Base-by-base conservation (phyloP, 2,113 vertebrate species). In the Hoplias malabaricus region DNA sequence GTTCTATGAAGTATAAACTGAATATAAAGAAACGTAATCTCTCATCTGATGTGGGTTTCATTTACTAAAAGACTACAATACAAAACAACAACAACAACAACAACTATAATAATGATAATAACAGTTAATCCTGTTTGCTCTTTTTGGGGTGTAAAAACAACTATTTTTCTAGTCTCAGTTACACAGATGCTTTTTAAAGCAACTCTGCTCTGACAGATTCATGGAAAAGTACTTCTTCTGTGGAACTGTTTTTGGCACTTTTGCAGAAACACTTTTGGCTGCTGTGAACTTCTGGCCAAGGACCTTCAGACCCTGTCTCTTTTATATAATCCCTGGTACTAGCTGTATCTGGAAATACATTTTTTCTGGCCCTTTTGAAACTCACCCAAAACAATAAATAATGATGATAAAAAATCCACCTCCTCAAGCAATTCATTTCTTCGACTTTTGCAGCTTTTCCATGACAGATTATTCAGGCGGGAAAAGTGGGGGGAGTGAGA, bases 381-480 rank as follows among this genome's bases (percentile, higher is more conserved):
- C 33, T 50, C 2, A n/a, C 11, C 3, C 6, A 27, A 50, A 46
- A 0, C 13, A 57, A 33, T 33, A 29, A 27, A 1, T 11, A 56
- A 56, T 5, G 13, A 43, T 6, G 13, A 5, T 6, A 43, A 53
- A 53, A 53, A 16, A 3, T 46, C 4, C 16, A 48, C 43, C 16
- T n/a, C 48, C 48, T 21, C n/a, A 2, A 53, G 48, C 48, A 33
- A 16, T 59, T 56, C 42, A 54, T 85, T 79, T 46, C 40, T 43
- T 48, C 38, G 11, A 59, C 42, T 38, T n/a, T 70, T 72, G 42
- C 40, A 34, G 70, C 12, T 79, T 77, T n/a, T 70, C 73, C 80
- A 73, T 8, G 12, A 71, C 40, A 31, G 53, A 48, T 81, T 77
- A 72, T 42, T 33, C 56, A n/a, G 38, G 57, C 38, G 29, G 62